Evolutionary conservation across 2,113 vertebrate species (phyloP).

Genomic region (Fulica atra): DNA sequence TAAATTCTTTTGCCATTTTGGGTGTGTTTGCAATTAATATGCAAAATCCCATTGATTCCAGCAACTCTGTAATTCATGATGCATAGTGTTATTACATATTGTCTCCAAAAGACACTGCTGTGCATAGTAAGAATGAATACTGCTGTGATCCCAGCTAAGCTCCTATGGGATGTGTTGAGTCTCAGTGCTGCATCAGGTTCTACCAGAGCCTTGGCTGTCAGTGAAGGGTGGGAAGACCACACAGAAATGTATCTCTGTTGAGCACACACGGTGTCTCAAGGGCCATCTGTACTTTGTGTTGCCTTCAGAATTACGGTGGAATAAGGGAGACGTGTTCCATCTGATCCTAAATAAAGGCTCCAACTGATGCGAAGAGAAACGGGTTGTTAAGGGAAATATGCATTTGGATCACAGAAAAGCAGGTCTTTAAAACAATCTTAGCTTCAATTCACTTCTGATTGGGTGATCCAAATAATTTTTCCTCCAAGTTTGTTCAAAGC

Average conservation of each 20-base stretch:
- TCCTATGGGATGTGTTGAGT: not conserved
- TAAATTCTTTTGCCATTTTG: slow-evolving; percentile 47
- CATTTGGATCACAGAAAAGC: not conserved
- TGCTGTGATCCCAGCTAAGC: slow-evolving; percentile 45
- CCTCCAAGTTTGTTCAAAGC: not conserved
- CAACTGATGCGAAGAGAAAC: not conserved
- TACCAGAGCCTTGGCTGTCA: not conserved
- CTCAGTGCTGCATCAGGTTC: not conserved
- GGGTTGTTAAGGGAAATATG: not conserved
- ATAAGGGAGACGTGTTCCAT: not conserved
- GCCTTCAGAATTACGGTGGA: not conserved
- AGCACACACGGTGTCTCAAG: accelerated
- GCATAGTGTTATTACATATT: slow-evolving; percentile 43
- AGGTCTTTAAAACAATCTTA: not conserved
- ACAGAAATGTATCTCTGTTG: not conserved
- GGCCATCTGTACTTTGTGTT: not conserved
- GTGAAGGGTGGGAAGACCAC: not conserved
- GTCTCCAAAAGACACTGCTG: slow-evolving; percentile 4
- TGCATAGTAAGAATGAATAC: slow-evolving; percentile 23
- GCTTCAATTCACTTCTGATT: not conserved
- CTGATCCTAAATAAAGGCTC: not conserved
- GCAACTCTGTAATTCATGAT: slow-evolving; percentile 19
- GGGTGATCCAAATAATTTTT: not conserved
- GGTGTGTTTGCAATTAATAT: slow-evolving; percentile 68
- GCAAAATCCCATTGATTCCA: slow-evolving; percentile 58